Percentiles rank a stretch among this genome's conserved stretches.
phyloP scores from a whole-genome alignment of 2,888 invertebrate genomes.

The Ectemnius lituratus region DNA sequence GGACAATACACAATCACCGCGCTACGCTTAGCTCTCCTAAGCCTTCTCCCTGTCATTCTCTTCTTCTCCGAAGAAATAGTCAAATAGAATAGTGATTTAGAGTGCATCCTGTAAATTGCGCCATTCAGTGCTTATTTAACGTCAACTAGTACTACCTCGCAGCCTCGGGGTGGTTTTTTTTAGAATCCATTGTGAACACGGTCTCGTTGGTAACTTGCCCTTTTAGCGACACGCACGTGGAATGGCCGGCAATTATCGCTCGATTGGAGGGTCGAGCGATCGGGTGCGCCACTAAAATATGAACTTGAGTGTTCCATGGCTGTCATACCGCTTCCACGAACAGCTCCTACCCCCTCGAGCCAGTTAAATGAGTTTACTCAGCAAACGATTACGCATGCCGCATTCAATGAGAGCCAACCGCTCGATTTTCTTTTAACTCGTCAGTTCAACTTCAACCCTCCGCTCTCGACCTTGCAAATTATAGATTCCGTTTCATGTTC shows the following conservation, averaged over 20 bases:
- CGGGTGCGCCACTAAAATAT: constrained; percentile 29
- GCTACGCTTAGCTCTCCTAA: too few species aligned
- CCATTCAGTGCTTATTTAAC: too few species aligned
- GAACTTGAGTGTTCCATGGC: constrained; percentile 26
- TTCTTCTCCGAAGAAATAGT: too few species aligned
- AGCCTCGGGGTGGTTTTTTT: too few species aligned
- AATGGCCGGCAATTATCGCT: constrained; percentile 16
- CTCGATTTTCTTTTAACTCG: constrained; percentile 42
- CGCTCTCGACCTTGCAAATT: constrained; percentile 30
- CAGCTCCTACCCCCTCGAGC: constrained; percentile 35
- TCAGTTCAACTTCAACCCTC: constrained; percentile 26
- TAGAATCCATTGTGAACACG: too few species aligned
- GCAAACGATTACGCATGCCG: constrained; percentile 52
- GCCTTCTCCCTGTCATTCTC: too few species aligned
- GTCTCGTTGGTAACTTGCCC: too few species aligned
- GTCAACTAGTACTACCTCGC: too few species aligned
- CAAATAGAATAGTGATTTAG: too few species aligned
- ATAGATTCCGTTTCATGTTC: constrained; percentile 8
- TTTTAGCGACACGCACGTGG: constrained; percentile 4
- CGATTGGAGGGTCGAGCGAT: constrained; percentile 21
- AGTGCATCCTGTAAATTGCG: too few species aligned
- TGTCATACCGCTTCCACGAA: constrained; percentile 24
- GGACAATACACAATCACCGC: too few species aligned
- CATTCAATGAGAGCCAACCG: constrained; percentile 42
- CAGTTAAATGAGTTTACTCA: constrained; percentile 59